Base-by-base conservation (phyloP, 1,140 invertebrate species). In the Batillaria attramentaria region DNA sequence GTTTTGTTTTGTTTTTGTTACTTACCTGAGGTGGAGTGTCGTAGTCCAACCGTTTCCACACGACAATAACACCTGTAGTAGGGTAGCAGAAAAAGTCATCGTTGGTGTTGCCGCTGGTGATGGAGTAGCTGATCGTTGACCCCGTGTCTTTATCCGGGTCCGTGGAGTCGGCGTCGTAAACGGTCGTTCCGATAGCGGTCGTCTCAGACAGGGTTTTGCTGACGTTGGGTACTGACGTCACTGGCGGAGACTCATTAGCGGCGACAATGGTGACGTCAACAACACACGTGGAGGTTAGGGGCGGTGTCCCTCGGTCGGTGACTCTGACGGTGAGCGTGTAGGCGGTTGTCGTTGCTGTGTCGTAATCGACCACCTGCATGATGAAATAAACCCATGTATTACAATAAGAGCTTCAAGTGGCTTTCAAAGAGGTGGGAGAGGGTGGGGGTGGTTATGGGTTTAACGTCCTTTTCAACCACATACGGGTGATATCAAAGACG, bases 301-400 rank as follows among this genome's bases (percentile, higher is more conserved):
- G 20, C 13, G 83, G 83, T 20, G 75, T 62, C 1, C 82, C 85
- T 3, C 62, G 62, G 62, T 86, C 84, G 2, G 43, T 39, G 0
- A 81, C 83, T 54, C 79, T 60, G 35, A 83, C 31, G 20, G 69
- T 42, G 28, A 83, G 65, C 1, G 33, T 75, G 60, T 83, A 85
- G 18, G 72, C 39, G 1, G 72, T 76, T n/a, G 54, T 74, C 1
- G 81, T 82, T n/a, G 54, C 72, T 1, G 81, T 82, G 73, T 86
- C 85, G 79, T 81, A 86, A 68, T 86, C 81, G 60, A 86, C 78
- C 10, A 57, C 6, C 77, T 69, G 78, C 75, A n/a, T n/a, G n/a
- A n/a, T n/a, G n/a, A n/a, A n/a, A n/a, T n/a, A n/a, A n/a, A n/a
- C n/a, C n/a, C n/a, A n/a, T n/a, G n/a, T n/a, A n/a, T n/a, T n/a